A percentile compares a stretch with the other conserved stretches of the same genome.
phyloP scores from a whole-genome alignment of 2,113 vertebrate genomes.

The Suncus etruscus region DNA sequence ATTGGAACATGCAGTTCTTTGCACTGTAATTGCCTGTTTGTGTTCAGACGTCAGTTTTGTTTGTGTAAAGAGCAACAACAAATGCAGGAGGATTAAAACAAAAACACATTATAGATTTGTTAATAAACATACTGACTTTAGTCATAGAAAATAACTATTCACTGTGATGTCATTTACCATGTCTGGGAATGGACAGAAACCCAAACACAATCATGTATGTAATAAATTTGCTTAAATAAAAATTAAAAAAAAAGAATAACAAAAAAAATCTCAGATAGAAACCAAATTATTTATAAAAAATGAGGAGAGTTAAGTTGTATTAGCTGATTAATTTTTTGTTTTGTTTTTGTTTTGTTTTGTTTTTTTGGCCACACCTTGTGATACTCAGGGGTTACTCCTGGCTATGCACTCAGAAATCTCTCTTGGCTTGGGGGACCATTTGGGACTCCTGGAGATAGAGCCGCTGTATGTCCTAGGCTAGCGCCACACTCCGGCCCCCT shows the following conservation, averaged over 20 bases:
- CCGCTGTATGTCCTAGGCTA: too few relatives aligned
- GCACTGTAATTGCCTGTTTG: slow-evolving; percentile 13
- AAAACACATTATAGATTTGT: slow-evolving; percentile 37
- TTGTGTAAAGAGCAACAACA: slow-evolving; percentile 44
- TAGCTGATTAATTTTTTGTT: slow-evolving; percentile 46
- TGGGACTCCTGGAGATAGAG: too few relatives aligned
- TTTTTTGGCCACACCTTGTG: too few relatives aligned
- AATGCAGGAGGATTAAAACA: not conserved
- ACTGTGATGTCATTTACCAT: slow-evolving; percentile 61
- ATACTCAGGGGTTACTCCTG: too few relatives aligned
- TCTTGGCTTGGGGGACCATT: too few relatives aligned
- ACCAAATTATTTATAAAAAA: slow-evolving; percentile 59
- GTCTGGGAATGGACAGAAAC: slow-evolving; percentile 71
- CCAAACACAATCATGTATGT: too few relatives aligned
- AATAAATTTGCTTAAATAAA: too few relatives aligned
- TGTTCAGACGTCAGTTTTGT: not conserved
- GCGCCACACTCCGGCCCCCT: too few relatives aligned
- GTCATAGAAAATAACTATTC: slow-evolving; percentile 57
- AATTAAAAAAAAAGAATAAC: too few relatives aligned
- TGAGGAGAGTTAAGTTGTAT: slow-evolving; percentile 56
- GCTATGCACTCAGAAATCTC: too few relatives aligned
- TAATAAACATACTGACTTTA: slow-evolving; percentile 65
- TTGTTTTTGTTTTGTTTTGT: too few relatives aligned
- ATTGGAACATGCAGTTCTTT: not conserved
- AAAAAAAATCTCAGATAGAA: not conserved